phyloP scores from a whole-genome alignment of 2,797 vertebrate genomes.

The Bufotes viridis region DNA sequence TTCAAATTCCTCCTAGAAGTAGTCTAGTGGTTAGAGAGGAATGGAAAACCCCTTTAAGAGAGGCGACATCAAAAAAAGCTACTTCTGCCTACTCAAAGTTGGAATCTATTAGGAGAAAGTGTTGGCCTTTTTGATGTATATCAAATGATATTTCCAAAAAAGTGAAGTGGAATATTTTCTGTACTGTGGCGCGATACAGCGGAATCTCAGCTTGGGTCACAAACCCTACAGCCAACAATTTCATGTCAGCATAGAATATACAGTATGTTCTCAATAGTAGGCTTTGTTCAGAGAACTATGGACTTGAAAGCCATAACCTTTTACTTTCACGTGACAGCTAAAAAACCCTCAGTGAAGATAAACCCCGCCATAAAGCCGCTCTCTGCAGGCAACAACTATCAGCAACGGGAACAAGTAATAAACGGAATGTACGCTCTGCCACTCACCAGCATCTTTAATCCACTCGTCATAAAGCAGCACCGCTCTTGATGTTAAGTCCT shows the following conservation, averaged over 20 bases:
- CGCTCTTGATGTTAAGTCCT: constrained; percentile 82
- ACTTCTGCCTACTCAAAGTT: too few species aligned
- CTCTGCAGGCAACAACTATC: not conserved
- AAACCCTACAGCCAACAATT: not conserved
- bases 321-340: not conserved
- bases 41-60: too few species aligned
- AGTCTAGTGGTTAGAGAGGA: too few species aligned
- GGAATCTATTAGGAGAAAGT: too few species aligned
- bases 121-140: too few species aligned
- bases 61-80: too few species aligned
- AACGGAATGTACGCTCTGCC: constrained; percentile 5
- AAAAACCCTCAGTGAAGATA: too few species aligned
- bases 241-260: not conserved
- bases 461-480: constrained; percentile 85
- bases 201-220: not conserved
- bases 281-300: not conserved
- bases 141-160: too few species aligned
- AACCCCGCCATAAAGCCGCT: not conserved
- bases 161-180: too few species aligned
- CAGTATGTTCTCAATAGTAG: not conserved
- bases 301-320: not conserved
- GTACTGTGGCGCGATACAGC: too few species aligned
- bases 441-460: constrained; percentile 90
- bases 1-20: too few species aligned
- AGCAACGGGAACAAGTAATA: not conserved